Evolutionary conservation across 2,113 vertebrate species (phyloP).

Genomic region (Helogale parvula): DNA sequence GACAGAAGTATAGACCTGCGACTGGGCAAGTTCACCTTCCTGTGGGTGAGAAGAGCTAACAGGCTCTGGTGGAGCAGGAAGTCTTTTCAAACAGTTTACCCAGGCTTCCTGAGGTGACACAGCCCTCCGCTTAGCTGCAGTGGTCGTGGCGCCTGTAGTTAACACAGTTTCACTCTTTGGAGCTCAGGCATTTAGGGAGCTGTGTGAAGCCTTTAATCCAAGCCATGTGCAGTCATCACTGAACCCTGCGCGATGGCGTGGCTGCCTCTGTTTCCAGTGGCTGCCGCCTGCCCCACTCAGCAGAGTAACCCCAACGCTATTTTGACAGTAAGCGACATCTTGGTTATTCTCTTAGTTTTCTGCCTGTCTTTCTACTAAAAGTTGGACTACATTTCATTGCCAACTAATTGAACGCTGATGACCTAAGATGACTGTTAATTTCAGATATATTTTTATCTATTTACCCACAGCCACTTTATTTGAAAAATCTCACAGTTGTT

Average conservation of each 20-base stretch:
- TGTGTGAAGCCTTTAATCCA: background rate
- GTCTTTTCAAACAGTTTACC: background rate
- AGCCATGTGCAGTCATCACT: background rate
- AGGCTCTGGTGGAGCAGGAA: background rate
- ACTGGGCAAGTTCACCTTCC: background rate
- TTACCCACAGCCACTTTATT: background rate
- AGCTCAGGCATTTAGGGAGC: slow-evolving; percentile 20
- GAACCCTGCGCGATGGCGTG: background rate
- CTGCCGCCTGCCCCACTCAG: background rate
- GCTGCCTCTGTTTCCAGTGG: background rate
- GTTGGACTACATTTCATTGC: background rate
- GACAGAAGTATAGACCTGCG: slow-evolving; percentile 30
- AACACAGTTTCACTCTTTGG: slow-evolving; percentile 28
- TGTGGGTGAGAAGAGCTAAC: background rate
- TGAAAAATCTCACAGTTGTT: slow-evolving; percentile 4
- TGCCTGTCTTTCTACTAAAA: background rate
- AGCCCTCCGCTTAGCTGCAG: background rate
- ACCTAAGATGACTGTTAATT: background rate
- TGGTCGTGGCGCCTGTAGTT: background rate
- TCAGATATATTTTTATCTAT: background rate
- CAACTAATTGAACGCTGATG: background rate
- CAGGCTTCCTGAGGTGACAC: background rate
- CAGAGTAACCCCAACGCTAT: background rate
- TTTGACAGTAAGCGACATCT: background rate
- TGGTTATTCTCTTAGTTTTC: background rate